Conservation (phyloP, 2,888 invertebrate species). For the Pterobdella sp. region DNA sequence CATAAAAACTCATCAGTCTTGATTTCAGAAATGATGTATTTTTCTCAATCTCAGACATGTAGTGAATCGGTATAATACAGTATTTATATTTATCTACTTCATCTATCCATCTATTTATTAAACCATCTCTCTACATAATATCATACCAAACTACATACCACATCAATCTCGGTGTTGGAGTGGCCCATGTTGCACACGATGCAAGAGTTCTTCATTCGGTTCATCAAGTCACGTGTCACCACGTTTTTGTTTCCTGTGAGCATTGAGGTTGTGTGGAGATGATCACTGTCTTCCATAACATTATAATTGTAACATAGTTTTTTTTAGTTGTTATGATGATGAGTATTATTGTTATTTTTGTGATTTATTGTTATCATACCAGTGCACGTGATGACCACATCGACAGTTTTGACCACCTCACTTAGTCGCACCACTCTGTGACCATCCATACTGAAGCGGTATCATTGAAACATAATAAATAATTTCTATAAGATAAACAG, state of each 20-base stretch:
- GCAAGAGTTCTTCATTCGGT: slow-evolving; percentile 85
- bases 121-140: too few species aligned
- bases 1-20: background rate
- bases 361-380: slow-evolving; percentile 59
- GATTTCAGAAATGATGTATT: too few species aligned
- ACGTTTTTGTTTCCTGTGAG: slow-evolving; percentile 69
- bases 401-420: slow-evolving; percentile 79
- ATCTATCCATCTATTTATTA: background rate
- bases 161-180: slow-evolving; percentile 80
- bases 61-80: too few species aligned
- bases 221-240: slow-evolving; percentile 74
- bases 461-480: background rate
- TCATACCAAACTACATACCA: slow-evolving; percentile 37
- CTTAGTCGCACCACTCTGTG: slow-evolving; percentile 82
- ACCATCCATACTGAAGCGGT: slow-evolving; percentile 44
- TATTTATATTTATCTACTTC: too few species aligned
- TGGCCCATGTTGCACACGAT: slow-evolving; percentile 99
- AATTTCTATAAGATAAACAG: too few species aligned
- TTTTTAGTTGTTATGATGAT: too few species aligned
- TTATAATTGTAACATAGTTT: too few species aligned
- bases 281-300: background rate
- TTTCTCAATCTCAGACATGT: too few species aligned
- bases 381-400: slow-evolving; percentile 94
- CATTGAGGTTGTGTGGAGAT: background rate
- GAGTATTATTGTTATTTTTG: too few species aligned